Conservation (phyloP, 1,140 invertebrate species). For the Vollenhovia emeryi region DNA sequence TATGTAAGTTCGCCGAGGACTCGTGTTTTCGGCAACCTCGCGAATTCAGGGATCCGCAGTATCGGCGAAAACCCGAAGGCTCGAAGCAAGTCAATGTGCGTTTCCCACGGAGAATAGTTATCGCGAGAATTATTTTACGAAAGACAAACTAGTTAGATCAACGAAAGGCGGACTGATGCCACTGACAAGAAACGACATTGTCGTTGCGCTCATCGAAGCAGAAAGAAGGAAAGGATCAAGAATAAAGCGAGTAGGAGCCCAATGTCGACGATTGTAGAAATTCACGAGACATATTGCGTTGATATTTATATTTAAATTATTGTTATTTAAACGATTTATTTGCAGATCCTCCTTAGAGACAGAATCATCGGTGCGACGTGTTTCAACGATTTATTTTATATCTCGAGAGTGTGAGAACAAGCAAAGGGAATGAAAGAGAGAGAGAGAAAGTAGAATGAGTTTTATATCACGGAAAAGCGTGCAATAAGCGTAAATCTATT, state of each 20-base stretch:
- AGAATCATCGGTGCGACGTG: constrained; percentile 78
- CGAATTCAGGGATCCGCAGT: not conserved
- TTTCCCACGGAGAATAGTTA: constrained; percentile 25
- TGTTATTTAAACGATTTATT: constrained; percentile 80
- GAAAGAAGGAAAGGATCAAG: constrained; percentile 28
- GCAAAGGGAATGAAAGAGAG: constrained; percentile 61
- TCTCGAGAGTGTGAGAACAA: constrained; percentile 78
- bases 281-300: constrained; percentile 77
- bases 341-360: constrained; percentile 79
- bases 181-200: constrained; percentile 32
- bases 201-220: constrained; percentile 42
- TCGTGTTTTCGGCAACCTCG: not conserved
- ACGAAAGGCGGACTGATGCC: constrained; percentile 14
- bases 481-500: constrained; percentile 84
- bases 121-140: constrained; percentile 42
- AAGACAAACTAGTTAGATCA: constrained; percentile 41
- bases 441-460: constrained; percentile 74
- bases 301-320: constrained; percentile 83
- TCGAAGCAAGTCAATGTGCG: constrained; percentile 34
- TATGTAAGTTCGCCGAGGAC: constrained; percentile 2
- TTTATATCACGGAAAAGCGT: constrained; percentile 83
- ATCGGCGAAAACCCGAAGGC: not conserved
- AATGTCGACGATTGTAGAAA: constrained; percentile 75
- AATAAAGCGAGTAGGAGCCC: constrained; percentile 38
- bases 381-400: constrained; percentile 82